These are phyloP conservation scores for Pangasius larnaudii DNA, from an alignment of 2,797 vertebrate species.

Conservation along the genomic window DNA sequence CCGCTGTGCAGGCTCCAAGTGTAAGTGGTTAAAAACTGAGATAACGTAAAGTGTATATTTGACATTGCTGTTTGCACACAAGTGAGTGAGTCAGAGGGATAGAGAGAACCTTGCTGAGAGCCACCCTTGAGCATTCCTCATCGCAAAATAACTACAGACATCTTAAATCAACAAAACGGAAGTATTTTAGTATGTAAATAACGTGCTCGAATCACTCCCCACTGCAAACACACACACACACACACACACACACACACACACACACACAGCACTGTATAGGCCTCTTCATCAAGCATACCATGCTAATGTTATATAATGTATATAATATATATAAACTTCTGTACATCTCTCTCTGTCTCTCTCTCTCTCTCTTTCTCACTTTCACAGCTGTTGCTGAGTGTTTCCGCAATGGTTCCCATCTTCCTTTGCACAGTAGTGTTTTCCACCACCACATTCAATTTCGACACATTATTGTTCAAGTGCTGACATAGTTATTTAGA, in stretches of 20 bases:
- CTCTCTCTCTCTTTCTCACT: background rate
- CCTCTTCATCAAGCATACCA: background rate
- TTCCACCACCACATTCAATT: background rate
- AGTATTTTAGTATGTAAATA: background rate
- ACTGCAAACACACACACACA: background rate
- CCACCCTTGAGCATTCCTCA: background rate
- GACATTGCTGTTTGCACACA: background rate
- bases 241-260: background rate
- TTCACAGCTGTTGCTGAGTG: background rate
- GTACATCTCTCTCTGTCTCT: background rate
- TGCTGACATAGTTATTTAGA: background rate
- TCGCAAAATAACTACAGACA: background rate
- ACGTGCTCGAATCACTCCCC: background rate
- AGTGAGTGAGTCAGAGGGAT: background rate
- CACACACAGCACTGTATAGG: background rate
- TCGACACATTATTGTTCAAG: background rate
- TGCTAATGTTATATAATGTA: background rate
- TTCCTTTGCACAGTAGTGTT: background rate
- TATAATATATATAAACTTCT: background rate
- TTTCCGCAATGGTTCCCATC: background rate
- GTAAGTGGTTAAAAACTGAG: conserved; percentile 3
- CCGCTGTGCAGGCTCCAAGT: background rate
- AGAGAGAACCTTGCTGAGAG: background rate
- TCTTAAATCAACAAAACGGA: background rate
- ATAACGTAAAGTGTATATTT: background rate